Conservation (phyloP, 35 echinoderm and acorn worm species). For the Eucidaris tribuloides region DNA sequence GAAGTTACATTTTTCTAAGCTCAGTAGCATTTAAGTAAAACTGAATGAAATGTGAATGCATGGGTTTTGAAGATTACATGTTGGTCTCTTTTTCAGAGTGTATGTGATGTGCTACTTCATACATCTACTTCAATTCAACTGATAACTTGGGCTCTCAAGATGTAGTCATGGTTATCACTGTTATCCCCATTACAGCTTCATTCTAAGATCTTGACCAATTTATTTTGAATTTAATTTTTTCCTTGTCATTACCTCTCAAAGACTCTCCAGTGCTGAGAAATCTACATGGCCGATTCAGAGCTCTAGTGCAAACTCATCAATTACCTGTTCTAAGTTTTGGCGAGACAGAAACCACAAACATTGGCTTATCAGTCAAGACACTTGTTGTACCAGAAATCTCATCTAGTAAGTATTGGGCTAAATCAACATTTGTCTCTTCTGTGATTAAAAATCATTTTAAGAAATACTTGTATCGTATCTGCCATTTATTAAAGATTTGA, state of each 20-base stretch:
- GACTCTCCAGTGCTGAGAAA: conserved; percentile 70
- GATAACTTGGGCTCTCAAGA: not conserved
- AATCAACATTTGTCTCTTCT: not conserved
- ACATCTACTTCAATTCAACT: not conserved
- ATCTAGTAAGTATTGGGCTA: conserved; percentile 60
- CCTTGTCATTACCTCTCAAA: not conserved
- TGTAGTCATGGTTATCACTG: not conserved
- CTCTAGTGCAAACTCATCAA: conserved; percentile 61
- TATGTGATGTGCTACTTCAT: too few relatives aligned
- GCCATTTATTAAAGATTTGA: too few relatives aligned
- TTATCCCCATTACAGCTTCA: too few relatives aligned
- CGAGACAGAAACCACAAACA: conserved; percentile 71
- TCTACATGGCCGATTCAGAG: conserved; percentile 79
- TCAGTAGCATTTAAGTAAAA: too few relatives aligned
- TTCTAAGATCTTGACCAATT: too few relatives aligned
- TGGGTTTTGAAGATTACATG: too few relatives aligned
- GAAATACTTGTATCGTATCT: not conserved
- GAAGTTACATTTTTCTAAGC: too few relatives aligned
- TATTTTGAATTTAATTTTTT: too few relatives aligned
- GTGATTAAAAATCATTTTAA: not conserved
- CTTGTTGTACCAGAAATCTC: conserved; percentile 77
- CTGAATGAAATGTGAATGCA: too few relatives aligned
- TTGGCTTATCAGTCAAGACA: conserved; percentile 72
- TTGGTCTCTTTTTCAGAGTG: too few relatives aligned
- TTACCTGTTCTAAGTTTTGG: conserved; percentile 88